Evolutionary conservation across 2,888 invertebrate species (phyloP).

Genomic region (Gandaritis pyraliata): DNA sequence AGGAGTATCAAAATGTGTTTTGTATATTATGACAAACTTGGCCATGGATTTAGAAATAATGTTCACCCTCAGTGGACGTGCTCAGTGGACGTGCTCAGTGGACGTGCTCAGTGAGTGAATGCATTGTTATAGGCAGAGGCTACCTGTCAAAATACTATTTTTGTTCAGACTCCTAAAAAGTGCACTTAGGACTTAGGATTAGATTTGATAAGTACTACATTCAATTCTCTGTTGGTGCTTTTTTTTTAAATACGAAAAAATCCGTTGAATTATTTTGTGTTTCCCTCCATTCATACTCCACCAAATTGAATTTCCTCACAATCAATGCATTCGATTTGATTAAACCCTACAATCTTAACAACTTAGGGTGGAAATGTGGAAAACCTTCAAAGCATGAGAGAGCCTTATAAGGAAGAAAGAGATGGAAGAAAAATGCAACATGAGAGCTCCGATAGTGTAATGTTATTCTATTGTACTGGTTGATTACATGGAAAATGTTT

Average conservation of each 20-base stretch:
- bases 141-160: too few species aligned
- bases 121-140: too few species aligned
- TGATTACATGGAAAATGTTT: constrained; percentile 1
- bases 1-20: constrained; percentile 14
- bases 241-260: neutral
- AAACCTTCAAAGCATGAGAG: constrained; percentile 7
- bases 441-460: constrained; percentile 17
- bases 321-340: constrained; percentile 28
- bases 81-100: too few species aligned
- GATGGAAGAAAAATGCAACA: constrained; percentile 30
- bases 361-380: constrained; percentile 12
- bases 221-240: neutral
- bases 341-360: constrained; percentile 25
- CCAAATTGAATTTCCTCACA: constrained; percentile 25
- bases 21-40: neutral
- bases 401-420: constrained; percentile 1
- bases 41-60: too few species aligned
- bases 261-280: constrained; percentile 1
- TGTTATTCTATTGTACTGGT: constrained; percentile 33
- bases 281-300: constrained; percentile 12
- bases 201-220: too few species aligned
- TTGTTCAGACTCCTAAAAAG: too few species aligned
- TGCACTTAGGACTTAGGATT: too few species aligned
- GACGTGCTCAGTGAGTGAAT: too few species aligned
- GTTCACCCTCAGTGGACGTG: too few species aligned